phyloP scores from a whole-genome alignment of 2,113 vertebrate genomes.

The Vicugna pacos region DNA sequence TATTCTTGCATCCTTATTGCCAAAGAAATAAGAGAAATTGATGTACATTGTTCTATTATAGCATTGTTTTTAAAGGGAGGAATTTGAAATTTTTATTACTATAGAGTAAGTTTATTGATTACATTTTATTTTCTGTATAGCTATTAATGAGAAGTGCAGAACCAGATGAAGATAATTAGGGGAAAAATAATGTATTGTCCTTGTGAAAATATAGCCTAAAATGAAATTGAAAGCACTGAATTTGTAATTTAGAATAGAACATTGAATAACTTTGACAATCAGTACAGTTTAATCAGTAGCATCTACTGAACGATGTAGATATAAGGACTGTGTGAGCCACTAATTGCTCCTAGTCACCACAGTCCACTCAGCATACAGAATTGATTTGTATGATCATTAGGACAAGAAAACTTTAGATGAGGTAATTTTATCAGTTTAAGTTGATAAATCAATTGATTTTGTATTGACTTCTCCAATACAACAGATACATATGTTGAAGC shows the following conservation, averaged over 20 bases:
- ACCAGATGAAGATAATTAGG: neutral
- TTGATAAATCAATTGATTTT: constrained; percentile 63
- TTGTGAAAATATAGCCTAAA: constrained; percentile 22
- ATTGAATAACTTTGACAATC: constrained; percentile 37
- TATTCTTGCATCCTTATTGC: neutral
- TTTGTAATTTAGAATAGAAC: neutral
- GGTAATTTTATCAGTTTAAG: constrained; percentile 57
- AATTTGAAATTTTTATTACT: neutral
- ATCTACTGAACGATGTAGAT: neutral
- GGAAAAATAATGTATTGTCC: neutral
- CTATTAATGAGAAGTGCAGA: neutral
- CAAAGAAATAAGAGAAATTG: neutral
- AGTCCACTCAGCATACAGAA: neutral
- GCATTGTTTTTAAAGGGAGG: neutral
- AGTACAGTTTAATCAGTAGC: neutral
- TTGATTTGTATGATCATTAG: constrained; percentile 46
- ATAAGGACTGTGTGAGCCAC: neutral
- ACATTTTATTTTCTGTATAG: neutral
- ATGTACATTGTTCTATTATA: neutral
- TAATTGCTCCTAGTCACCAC: neutral
- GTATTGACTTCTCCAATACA: constrained; percentile 27
- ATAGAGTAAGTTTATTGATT: neutral
- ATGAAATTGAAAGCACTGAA: neutral
- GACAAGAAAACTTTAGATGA: constrained; percentile 52
- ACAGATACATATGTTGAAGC: neutral